phyloP scores from a whole-genome alignment of 2,797 vertebrate species.

The Sus cebifrons region DNA sequence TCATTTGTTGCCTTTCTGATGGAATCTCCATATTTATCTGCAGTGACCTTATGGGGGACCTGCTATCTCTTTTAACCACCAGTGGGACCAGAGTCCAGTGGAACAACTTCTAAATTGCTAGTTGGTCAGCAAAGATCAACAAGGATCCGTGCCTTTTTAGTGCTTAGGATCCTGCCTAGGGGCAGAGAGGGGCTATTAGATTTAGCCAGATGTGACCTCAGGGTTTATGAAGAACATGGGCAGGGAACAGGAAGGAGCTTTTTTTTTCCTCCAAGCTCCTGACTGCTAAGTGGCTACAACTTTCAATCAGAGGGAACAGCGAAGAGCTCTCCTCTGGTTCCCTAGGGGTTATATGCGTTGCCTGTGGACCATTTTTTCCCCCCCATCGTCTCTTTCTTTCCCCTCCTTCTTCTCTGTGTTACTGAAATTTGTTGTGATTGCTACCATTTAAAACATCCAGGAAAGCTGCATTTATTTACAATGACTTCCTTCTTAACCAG shows the following conservation, averaged over 20 bases:
- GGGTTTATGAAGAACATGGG: background rate
- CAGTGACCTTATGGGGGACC: background rate
- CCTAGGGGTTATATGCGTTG: background rate
- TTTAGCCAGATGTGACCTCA: background rate
- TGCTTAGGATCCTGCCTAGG: background rate
- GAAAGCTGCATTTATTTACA: slow-evolving; percentile 76
- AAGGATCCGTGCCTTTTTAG: background rate
- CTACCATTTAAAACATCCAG: slow-evolving; percentile 64
- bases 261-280: background rate
- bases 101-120: background rate
- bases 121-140: background rate
- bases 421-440: background rate
- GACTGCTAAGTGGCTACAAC: background rate
- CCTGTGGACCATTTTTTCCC: background rate
- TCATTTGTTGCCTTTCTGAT: background rate
- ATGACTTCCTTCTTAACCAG: slow-evolving; percentile 41
- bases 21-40: background rate
- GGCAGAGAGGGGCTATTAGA: background rate
- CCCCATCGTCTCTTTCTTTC: background rate
- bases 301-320: background rate
- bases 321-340: background rate
- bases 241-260: background rate
- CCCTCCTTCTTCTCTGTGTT: background rate
- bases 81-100: background rate
- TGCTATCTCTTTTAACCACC: background rate